Evolutionary conservation across 2,797 vertebrate genomes (phyloP).

Genomic region (Brachyalestes nurse): DNA sequence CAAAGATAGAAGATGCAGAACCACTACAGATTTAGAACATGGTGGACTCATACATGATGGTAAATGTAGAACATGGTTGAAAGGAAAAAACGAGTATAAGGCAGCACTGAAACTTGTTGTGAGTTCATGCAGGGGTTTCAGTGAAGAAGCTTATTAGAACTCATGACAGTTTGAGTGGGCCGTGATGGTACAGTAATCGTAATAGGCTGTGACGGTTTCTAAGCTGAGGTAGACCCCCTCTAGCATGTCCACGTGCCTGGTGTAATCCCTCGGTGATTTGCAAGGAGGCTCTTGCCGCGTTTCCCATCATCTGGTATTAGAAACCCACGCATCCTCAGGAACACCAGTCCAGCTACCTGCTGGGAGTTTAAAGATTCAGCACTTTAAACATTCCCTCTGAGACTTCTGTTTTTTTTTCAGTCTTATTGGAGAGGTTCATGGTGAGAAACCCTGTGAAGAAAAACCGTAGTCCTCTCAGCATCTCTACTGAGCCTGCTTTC

Average conservation of each 20-base stretch:
- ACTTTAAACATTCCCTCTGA: background rate
- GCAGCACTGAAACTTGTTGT: background rate
- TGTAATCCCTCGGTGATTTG: constrained; percentile 2
- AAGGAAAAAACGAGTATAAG: background rate
- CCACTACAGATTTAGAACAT: background rate
- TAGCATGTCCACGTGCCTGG: background rate
- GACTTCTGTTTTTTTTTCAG: background rate
- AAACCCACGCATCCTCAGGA: background rate
- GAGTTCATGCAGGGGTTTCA: background rate
- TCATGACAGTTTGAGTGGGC: background rate
- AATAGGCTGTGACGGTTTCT: constrained; percentile 25
- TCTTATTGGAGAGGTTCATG: background rate
- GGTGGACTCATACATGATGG: no score
- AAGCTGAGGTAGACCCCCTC: constrained; percentile 6
- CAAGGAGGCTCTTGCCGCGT: background rate
- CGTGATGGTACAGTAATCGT: background rate
- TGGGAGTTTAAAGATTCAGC: background rate
- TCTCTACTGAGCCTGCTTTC: background rate
- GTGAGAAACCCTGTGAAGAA: background rate
- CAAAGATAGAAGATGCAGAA: no score
- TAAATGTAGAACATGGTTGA: background rate
- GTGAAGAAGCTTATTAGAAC: background rate
- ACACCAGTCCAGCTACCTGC: background rate
- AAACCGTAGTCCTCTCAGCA: background rate
- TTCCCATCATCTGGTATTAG: constrained; percentile 7